phyloP scores from a whole-genome alignment of 2,888 invertebrate species.

The Hypena proboscidalis region DNA sequence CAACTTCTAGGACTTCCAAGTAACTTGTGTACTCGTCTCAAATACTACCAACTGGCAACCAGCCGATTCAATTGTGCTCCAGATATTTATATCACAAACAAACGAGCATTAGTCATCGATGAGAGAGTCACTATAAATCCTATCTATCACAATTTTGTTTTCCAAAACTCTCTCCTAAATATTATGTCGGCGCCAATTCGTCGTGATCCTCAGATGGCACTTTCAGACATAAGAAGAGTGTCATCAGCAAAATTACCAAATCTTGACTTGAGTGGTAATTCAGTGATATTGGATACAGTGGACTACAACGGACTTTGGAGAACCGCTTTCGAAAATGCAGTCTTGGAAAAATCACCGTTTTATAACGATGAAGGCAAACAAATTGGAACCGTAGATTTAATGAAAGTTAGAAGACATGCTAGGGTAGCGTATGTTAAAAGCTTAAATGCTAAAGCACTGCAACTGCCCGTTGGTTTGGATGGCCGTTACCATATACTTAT shows the following conservation, averaged over 20 bases:
- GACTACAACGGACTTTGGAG: conserved; percentile 24
- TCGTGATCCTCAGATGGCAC: conserved; percentile 8
- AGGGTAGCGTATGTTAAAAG: conserved; percentile 5
- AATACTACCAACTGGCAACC: conserved; percentile 18
- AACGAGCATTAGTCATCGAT: conserved; percentile 11
- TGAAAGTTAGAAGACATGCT: conserved; percentile 11
- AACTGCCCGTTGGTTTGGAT: conserved; percentile 17
- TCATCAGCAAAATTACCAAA: conserved; percentile 6
- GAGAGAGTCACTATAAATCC: conserved; percentile 11
- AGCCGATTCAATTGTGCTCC: conserved; percentile 3
- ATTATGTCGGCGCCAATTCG: conserved; percentile 9
- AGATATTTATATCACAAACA: conserved; percentile 12
- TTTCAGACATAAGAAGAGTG: conserved; percentile 17
- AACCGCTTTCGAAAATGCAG: conserved; percentile 14
- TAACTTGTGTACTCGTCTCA: conserved; percentile 13
- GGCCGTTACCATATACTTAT: conserved; percentile 20
- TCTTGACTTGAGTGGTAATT: conserved; percentile 23
- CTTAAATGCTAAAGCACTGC: conserved; percentile 11
- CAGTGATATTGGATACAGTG: conserved; percentile 13
- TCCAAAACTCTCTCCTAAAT: conserved; percentile 14
- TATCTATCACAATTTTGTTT: conserved; percentile 13
- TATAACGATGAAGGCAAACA: conserved; percentile 1
- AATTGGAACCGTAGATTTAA: conserved; percentile 18
- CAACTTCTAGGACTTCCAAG: conserved; percentile 9
- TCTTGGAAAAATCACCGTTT: conserved; percentile 11